phyloP scores from a whole-genome alignment of 2,113 vertebrate species.

The Sterna hirundo region DNA sequence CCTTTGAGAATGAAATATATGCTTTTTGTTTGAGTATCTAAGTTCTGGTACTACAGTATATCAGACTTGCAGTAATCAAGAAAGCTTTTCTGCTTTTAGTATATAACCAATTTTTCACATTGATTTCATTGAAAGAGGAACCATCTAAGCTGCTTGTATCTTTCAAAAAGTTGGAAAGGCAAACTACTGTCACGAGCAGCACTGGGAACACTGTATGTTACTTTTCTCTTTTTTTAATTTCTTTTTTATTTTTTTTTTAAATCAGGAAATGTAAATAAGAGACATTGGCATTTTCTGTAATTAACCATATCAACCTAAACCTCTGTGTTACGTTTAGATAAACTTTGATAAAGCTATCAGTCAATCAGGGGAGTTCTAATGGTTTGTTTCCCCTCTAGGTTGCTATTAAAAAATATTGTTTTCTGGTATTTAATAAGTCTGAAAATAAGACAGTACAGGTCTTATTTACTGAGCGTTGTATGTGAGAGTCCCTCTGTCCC shows the following conservation, averaged over 20 bases:
- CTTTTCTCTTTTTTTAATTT: not conserved
- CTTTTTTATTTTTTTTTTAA: not conserved
- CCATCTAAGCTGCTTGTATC: not conserved
- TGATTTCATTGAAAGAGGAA: not conserved
- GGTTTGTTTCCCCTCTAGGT: not conserved
- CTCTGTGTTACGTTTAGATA: not conserved
- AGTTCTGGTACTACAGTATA: not conserved
- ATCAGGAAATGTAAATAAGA: not conserved
- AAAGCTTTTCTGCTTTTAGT: not conserved
- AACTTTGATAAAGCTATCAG: not conserved
- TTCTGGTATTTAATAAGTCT: not conserved
- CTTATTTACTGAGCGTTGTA: not conserved
- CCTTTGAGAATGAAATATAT: not conserved
- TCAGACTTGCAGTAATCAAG: not conserved
- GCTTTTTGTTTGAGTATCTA: not conserved
- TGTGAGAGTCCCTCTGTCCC: not conserved
- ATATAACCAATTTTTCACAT: not conserved
- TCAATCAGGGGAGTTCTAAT: not conserved
- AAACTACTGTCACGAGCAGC: not conserved
- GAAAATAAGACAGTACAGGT: not conserved
- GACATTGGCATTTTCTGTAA: not conserved
- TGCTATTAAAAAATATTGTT: not conserved
- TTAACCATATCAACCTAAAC: not conserved
- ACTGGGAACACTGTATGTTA: not conserved
- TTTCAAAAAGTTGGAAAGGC: not conserved